These are phyloP conservation scores for Lasiommata megera DNA, from an alignment of 2,888 invertebrate genomes.

Conservation along the genomic window DNA sequence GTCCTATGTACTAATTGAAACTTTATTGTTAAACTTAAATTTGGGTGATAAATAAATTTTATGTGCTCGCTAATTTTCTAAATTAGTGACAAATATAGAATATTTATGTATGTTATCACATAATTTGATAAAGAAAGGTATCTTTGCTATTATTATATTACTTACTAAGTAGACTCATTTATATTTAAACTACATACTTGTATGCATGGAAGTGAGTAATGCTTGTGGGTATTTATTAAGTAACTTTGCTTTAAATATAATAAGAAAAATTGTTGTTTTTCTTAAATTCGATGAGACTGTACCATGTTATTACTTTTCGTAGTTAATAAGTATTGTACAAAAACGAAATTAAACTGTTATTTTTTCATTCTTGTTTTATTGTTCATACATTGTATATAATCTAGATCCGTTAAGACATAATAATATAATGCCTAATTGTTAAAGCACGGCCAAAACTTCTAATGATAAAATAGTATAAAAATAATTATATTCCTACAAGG, in stretches of 20 bases:
- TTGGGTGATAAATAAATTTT: constrained; percentile 1
- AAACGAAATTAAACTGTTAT: constrained; percentile 54
- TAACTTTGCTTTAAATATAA: constrained; percentile 20
- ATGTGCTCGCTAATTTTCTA: not conserved
- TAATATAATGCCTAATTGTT: no score
- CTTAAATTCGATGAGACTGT: constrained; percentile 39
- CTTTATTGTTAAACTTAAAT: not conserved
- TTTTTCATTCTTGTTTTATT: constrained; percentile 26
- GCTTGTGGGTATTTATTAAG: constrained; percentile 30
- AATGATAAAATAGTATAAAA: no score
- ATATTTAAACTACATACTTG: constrained; percentile 2
- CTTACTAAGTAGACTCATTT: constrained; percentile 17
- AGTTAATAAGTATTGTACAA: constrained; percentile 63
- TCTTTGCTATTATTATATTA: not conserved
- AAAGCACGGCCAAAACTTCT: no score
- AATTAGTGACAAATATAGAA: not conserved
- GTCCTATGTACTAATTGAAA: not conserved
- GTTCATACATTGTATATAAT: no score
- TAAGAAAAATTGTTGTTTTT: constrained; percentile 12
- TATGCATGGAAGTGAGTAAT: constrained; percentile 21
- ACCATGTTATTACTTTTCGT: constrained; percentile 31
- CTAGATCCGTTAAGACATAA: no score
- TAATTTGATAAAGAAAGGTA: not conserved
- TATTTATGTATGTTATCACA: not conserved
- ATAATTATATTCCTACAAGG: no score